phyloP scores from a whole-genome alignment of 2,888 invertebrate genomes.

The Drosophila mimica region DNA sequence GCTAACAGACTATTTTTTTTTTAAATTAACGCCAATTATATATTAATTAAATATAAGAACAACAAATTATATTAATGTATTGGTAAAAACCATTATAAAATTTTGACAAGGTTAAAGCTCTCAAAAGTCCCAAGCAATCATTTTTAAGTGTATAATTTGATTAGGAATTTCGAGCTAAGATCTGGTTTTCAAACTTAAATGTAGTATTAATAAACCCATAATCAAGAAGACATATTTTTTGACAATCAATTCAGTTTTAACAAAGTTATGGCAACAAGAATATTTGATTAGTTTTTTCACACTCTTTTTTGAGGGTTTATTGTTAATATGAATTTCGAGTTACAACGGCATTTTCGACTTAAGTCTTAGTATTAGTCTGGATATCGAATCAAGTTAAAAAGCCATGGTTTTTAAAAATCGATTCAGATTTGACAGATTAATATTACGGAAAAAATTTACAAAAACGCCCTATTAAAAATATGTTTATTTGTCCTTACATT shows the following conservation, averaged over 20 bases:
- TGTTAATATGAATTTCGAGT: background rate
- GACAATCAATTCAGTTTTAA: background rate
- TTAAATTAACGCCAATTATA: background rate
- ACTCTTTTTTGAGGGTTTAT: background rate
- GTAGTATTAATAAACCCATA: background rate
- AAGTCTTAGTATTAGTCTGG: background rate
- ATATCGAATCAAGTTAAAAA: background rate
- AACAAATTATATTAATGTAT: background rate
- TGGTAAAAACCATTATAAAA: too few species aligned
- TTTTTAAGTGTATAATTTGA: background rate
- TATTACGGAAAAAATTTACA: background rate
- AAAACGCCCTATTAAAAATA: background rate
- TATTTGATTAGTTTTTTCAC: background rate
- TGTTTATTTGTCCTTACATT: background rate
- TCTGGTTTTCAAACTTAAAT: background rate
- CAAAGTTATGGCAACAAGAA: background rate
- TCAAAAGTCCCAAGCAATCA: background rate
- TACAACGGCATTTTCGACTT: background rate
- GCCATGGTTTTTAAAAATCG: background rate
- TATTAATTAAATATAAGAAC: background rate
- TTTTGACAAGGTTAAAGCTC: background rate
- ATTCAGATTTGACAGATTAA: background rate
- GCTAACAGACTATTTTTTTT: background rate
- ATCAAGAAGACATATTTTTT: background rate
- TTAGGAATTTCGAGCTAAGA: background rate